Base-by-base conservation (phyloP, 1,140 invertebrate genomes). In the Dinothrombium tinctorium region DNA sequence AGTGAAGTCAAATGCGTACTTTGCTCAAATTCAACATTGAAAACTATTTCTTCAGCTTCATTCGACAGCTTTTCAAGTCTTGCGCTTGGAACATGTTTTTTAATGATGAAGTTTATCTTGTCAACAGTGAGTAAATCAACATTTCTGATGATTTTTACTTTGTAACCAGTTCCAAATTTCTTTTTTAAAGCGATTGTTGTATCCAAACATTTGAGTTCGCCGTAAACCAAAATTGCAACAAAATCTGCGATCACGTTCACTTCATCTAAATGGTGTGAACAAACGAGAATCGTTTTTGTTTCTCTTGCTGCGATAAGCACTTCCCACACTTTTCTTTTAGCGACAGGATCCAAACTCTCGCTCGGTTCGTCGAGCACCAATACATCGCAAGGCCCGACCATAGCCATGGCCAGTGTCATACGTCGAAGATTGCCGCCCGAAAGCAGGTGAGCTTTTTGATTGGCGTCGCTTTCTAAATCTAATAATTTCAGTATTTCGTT, bases 251-350 rank as follows among this genome's bases (percentile, higher is more conserved):
- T 41, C 8, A 53, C 54, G 40, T 55, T 54, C 37, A 48, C 54
- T 38, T 55, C 54, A 39, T 55, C 54, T 51, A 55, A 55, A 22
- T 39, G 41, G 33, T 55, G 54, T 8, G 55, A 50, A 15, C 53
- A 56, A 2, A 55, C 33, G 14, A 55, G 45, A 28, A 75, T 69
- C 3, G 73, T 74, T 52, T 50, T 64, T 64, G 37, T 66, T 59
- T 46, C 66, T 69, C 9, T 35, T 26, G 20, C 24, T n/a, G 19
- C 39, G 5, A 67, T 49, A 9, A 86, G 56, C 3, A 84, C 64
- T 0, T 71, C 51, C 62, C 62, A 64, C 36, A 63, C 47, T 39
- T 58, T 52, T 42, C 59, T 41, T 33, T 58, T 47, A 14, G 58
- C 55, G 9, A 58, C 55, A 12, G 62, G 62, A 46, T 65, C 62